Evolutionary conservation across 2,797 vertebrate genomes (phyloP).

Genomic region (Sebastes vulpes): DNA sequence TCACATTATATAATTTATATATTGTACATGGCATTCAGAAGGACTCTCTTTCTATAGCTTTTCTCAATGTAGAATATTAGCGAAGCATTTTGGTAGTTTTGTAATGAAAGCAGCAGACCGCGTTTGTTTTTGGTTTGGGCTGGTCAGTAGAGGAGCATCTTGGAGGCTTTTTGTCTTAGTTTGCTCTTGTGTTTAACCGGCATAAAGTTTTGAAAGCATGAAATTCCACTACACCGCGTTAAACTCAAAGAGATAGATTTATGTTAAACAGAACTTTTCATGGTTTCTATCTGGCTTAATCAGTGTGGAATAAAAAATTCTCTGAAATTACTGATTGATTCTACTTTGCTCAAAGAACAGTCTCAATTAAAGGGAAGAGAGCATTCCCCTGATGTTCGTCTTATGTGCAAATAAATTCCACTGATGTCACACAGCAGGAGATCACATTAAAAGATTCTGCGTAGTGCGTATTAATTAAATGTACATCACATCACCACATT

Average conservation of each 20-base stretch:
- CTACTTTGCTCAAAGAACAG: background rate
- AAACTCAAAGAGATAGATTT: background rate
- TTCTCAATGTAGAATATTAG: too few species aligned
- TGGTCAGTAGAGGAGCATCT: background rate
- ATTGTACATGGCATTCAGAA: background rate
- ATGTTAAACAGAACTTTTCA: background rate
- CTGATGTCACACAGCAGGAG: slow-evolving; percentile 20
- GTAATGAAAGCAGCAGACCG: too few species aligned
- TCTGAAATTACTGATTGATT: background rate
- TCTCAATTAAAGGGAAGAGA: background rate
- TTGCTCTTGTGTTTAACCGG: background rate
- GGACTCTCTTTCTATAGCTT: background rate
- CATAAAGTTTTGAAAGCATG: background rate
- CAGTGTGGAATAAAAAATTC: background rate
- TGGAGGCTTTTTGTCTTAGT: background rate
- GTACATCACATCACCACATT: background rate
- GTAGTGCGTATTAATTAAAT: slow-evolving; percentile 6
- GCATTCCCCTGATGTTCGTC: background rate
- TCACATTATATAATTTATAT: background rate
- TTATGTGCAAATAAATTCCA: slow-evolving; percentile 4
- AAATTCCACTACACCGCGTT: background rate
- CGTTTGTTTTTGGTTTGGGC: background rate
- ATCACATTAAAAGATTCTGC: background rate
- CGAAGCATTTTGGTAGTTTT: too few species aligned
- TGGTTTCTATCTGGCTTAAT: background rate